Percentiles rank a stretch among this genome's conserved stretches.
Conservation (phyloP, 2,797 vertebrate genomes). For the Lepidocolaptes lacrymiger region DNA sequence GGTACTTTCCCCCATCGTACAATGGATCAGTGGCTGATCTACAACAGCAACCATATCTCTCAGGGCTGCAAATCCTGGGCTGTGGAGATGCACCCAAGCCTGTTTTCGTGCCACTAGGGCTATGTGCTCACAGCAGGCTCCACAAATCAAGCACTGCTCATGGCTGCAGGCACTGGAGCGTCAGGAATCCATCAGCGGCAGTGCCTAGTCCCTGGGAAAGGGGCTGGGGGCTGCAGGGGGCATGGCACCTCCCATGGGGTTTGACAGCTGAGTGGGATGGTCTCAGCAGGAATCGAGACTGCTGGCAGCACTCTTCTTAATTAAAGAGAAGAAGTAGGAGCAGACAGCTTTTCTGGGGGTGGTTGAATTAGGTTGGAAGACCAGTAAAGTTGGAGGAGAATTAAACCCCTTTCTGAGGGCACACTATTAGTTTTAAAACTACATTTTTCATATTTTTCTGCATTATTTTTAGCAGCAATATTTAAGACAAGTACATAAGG, state of each 20-base stretch:
- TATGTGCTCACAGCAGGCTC: not conserved
- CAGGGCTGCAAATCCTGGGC: fast-evolving
- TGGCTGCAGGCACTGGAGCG: fast-evolving
- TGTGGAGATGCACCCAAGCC: not conserved
- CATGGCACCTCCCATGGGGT: not conserved
- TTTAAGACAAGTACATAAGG: not conserved
- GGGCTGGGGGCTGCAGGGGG: not conserved
- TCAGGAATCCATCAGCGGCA: not conserved
- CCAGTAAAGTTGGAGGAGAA: not conserved
- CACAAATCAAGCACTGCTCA: not conserved
- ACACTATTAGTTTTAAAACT: not conserved
- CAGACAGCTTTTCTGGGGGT: not conserved
- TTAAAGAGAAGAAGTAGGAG: not conserved
- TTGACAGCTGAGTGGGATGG: not conserved
- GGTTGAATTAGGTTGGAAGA: not conserved
- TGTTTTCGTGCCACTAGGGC: not conserved
- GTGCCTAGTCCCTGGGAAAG: fast-evolving
- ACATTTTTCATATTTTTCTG: not conserved
- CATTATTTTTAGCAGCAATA: not conserved
- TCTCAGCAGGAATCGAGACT: not conserved
- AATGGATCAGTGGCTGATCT: not conserved
- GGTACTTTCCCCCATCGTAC: not conserved
- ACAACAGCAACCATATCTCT: not conserved
- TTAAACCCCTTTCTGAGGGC: fast-evolving
- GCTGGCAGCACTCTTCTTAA: not conserved